phyloP scores from a whole-genome alignment of 2,888 invertebrate species.

The Parnassius smintheus region DNA sequence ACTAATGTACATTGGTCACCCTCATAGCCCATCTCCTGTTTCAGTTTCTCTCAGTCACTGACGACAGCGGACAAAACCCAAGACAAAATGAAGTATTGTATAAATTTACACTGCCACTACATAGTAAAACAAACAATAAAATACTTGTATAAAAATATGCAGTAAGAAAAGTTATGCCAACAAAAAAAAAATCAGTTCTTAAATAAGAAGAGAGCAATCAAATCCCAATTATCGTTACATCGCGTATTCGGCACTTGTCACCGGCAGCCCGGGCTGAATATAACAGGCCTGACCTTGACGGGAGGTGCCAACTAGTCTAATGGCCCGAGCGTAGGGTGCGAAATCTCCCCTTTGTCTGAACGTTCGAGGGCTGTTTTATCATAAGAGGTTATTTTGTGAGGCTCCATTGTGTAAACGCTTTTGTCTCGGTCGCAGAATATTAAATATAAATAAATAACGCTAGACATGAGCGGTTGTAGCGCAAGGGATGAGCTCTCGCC shows the following conservation, averaged over 20 bases:
- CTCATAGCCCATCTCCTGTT: no score
- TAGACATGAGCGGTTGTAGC: no score
- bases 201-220: neutral
- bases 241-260: conserved; percentile 2
- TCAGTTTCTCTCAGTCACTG: no score
- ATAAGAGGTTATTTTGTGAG: conserved; percentile 5
- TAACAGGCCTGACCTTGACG: conserved; percentile 7
- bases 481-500: no score
- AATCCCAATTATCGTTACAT: conserved; percentile 1
- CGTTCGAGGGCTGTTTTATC: conserved; percentile 9
- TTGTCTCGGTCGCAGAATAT: neutral
- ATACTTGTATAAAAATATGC: no score
- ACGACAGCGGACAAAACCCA: no score
- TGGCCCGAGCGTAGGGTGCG: neutral
- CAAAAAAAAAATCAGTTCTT: neutral
- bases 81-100: no score
- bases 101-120: no score
- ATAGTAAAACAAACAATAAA: no score
- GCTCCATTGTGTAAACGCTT: neutral
- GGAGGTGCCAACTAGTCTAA: conserved; percentile 10
- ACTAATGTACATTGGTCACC: no score
- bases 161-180: no score
- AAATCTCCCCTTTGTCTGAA: conserved; percentile 4
- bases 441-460: neutral
- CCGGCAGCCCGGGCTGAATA: neutral